Percentiles rank a stretch among this genome's conserved stretches.
Evolutionary conservation across 2,888 invertebrate genomes (phyloP).

Genomic region (Coleophora deauratella): DNA sequence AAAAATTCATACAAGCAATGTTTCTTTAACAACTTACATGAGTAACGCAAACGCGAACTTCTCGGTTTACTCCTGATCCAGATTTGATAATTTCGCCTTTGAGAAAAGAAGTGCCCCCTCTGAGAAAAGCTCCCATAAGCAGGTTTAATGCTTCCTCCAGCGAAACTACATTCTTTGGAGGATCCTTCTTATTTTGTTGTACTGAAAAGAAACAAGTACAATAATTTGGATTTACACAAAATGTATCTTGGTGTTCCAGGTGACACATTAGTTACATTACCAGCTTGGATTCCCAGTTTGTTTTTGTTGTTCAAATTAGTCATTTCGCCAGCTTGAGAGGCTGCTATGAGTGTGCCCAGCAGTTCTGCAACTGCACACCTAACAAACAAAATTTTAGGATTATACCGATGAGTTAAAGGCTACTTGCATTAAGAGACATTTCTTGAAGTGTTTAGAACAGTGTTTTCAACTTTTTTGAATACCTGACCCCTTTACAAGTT

Average conservation of each 20-base stretch:
- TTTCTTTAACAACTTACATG: constrained; percentile 92
- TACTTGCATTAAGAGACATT: too few relatives aligned
- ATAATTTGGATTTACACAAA: too few relatives aligned
- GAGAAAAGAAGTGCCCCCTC: constrained; percentile 94
- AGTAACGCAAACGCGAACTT: constrained; percentile 97
- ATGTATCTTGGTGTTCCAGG: too few relatives aligned
- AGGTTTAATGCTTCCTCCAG: constrained; percentile 94
- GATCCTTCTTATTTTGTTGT: constrained; percentile 77
- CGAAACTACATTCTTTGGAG: constrained; percentile 79
- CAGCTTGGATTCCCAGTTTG: constrained; percentile 52
- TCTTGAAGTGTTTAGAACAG: too few relatives aligned
- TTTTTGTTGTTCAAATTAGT: constrained; percentile 47
- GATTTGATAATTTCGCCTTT: constrained; percentile 98
- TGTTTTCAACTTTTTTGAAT: too few relatives aligned
- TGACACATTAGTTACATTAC: constrained; percentile 25
- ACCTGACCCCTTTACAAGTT: too few relatives aligned
- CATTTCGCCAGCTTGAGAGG: constrained; percentile 83
- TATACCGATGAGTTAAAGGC: too few relatives aligned
- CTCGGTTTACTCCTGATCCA: constrained; percentile 92
- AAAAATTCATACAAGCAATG: too few relatives aligned
- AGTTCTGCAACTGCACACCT: constrained; percentile 92
- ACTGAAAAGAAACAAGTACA: constrained; percentile 42
- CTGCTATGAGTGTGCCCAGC: constrained; percentile 89
- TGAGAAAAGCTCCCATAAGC: constrained; percentile 93
- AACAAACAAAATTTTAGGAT: constrained; percentile 10